Conservation (phyloP, 2,888 invertebrate genomes). For the Sphaeridia pumilis region DNA sequence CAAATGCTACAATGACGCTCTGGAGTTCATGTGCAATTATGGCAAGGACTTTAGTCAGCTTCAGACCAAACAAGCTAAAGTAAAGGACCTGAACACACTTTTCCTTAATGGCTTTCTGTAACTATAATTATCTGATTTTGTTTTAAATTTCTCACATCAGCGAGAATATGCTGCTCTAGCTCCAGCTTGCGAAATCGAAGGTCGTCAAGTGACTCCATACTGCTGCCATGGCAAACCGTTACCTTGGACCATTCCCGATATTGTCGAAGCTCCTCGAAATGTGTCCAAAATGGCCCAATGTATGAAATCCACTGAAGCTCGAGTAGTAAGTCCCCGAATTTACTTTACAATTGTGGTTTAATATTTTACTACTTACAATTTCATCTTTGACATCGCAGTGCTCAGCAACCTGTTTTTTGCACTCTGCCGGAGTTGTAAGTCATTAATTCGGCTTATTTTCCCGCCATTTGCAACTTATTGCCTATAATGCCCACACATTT, state of each 20-base stretch:
- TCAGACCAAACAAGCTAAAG: too few relatives aligned
- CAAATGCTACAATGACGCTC: slow-evolving; percentile 28
- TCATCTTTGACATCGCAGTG: slow-evolving; percentile 16
- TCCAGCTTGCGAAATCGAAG: slow-evolving; percentile 18
- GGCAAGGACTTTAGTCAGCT: slow-evolving; percentile 15
- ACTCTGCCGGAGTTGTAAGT: slow-evolving; percentile 22
- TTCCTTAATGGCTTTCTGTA: neutral
- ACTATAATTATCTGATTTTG: neutral
- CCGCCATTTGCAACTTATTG: neutral
- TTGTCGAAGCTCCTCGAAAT: slow-evolving; percentile 26
- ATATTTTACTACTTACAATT: neutral
- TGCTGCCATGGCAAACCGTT: slow-evolving; percentile 30
- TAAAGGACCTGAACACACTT: neutral
- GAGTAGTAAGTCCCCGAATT: slow-evolving; percentile 1
- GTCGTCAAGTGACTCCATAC: slow-evolving; percentile 15
- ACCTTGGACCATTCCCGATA: slow-evolving; percentile 27
- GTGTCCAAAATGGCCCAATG: slow-evolving; percentile 18
- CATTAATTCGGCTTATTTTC: too few relatives aligned
- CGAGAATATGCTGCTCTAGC: slow-evolving; percentile 17
- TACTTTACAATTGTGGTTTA: neutral
- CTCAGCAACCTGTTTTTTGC: slow-evolving; percentile 26
- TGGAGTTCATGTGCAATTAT: slow-evolving; percentile 18
- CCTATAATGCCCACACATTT: neutral
- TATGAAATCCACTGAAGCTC: slow-evolving; percentile 20
- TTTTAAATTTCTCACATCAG: slow-evolving; percentile 3